Conservation (phyloP, 2,797 vertebrate genomes). For the Euphonia xanthogaster region DNA sequence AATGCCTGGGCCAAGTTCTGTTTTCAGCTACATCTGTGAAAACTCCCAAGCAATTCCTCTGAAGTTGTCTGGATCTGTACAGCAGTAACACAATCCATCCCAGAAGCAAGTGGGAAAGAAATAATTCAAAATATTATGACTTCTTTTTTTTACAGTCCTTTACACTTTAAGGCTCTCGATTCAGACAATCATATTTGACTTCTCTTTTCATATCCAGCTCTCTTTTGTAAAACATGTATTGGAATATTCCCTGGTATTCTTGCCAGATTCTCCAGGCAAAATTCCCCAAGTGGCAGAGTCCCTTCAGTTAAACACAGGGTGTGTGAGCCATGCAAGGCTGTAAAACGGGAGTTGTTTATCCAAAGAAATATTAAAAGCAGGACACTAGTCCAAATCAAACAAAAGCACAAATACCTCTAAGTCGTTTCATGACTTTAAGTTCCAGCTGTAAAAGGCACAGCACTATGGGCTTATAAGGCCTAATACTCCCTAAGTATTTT, state of each 20-base stretch:
- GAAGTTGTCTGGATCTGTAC: background rate
- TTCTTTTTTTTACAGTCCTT: background rate
- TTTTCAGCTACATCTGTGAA: background rate
- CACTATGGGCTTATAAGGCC: slow-evolving; percentile 37
- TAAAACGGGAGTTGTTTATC: slow-evolving; percentile 49
- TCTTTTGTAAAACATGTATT: background rate
- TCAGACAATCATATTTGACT: background rate
- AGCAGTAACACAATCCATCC: background rate
- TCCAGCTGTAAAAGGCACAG: slow-evolving; percentile 41
- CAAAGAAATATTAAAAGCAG: slow-evolving; percentile 55
- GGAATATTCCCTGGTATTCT: background rate
- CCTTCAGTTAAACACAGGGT: slow-evolving; percentile 15
- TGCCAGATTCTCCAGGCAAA: slow-evolving; percentile 14
- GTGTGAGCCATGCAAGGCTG: background rate
- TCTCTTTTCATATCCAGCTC: background rate
- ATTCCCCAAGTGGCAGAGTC: slow-evolving; percentile 1
- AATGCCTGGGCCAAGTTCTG: background rate
- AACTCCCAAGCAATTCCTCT: background rate
- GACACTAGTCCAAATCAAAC: slow-evolving; percentile 57
- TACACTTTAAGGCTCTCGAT: background rate
- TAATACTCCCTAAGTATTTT: slow-evolving; percentile 49
- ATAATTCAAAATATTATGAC: background rate
- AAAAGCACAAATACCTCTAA: slow-evolving; percentile 51
- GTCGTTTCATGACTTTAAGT: slow-evolving; percentile 25
- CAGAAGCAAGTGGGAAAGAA: background rate